A percentile compares a stretch with the other conserved stretches of the same genome.
phyloP scores from a whole-genome alignment of 2,888 invertebrate genomes.

The Zeuzera pyrina region DNA sequence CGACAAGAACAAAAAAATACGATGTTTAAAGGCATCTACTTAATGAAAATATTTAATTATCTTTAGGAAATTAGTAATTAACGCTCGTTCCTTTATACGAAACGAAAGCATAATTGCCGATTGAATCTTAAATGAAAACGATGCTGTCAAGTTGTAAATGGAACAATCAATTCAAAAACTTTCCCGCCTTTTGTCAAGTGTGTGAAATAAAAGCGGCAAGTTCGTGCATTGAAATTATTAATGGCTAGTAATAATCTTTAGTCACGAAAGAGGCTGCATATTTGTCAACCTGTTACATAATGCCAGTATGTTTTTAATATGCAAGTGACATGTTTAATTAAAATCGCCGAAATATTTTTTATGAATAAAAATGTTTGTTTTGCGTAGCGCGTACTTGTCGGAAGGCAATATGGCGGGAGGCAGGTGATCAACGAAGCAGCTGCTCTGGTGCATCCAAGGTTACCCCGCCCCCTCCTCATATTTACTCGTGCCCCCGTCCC shows the following conservation, averaged over 20 bases:
- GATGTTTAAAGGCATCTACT: no score
- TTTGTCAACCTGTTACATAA: not conserved
- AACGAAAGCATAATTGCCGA: conserved; percentile 20
- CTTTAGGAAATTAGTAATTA: no score
- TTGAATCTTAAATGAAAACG: conserved; percentile 23
- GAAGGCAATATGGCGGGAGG: conserved; percentile 51
- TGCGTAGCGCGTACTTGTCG: conserved; percentile 40
- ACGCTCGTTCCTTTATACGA: no score
- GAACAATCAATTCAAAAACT: conserved; percentile 25
- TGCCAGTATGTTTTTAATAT: not conserved
- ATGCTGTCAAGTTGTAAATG: conserved; percentile 23
- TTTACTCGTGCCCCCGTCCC: conserved; percentile 2
- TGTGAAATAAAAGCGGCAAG: conserved; percentile 11
- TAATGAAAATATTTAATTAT: no score
- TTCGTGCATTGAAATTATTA: conserved; percentile 12
- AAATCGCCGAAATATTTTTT: conserved; percentile 13
- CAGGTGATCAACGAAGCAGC: conserved; percentile 60
- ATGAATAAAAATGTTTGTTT: conserved; percentile 25
- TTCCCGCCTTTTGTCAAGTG: conserved; percentile 22
- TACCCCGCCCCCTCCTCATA: conserved; percentile 21
- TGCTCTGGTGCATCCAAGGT: conserved; percentile 55
- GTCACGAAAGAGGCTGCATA: not conserved
- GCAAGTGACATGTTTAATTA: not conserved
- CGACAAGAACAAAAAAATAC: no score
- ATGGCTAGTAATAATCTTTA: conserved; percentile 16